Evolutionary conservation across 2,888 invertebrate species (phyloP), one percentile per base, ranked within the genome.

Genomic region (Crossocerus cetratus): DNA sequence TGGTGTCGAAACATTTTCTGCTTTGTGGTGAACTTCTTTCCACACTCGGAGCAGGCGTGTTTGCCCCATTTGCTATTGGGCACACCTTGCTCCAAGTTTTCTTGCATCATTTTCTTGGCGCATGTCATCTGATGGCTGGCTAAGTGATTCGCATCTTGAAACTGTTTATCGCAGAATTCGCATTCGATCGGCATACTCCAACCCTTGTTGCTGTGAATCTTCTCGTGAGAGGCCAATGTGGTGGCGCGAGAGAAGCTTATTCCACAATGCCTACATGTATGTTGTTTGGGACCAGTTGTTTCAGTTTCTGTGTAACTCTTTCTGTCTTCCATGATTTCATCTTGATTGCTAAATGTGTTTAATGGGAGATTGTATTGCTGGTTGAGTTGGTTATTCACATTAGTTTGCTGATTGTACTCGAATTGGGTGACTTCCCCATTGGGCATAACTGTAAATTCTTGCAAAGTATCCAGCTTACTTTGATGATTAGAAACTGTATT

Each of bases 1-100:
- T 90, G 90, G 70, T 91, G 91, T 13, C 91, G 81, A 65, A 90
- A 90, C 89, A 91, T 90, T 74, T 91, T 91, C 69, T 91, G 91
- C 73, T 91, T 91, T 0, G 91, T 91, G 0, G 90, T 87, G 69
- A 91, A 91, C 54, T 88, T 89, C 65, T 91, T 91, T 0, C 88
- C 89, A 69, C 91, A 91, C 45, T 90, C 90, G 1, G 87, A 80
- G 72, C 91, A 91, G 0, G 87, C 85, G 69, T 91, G 91, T 74
- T 91, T 91, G 2, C 90, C 89, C 86, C 87, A 87, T 72, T 89
- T 90, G 5, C 74, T 78, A 20, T 84, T 87, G 0, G 83, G 60
- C 13, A 69, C 58, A 16, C 84, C 84, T 49, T 86, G 83, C 14
- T 87, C 88, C 1, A 78, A 61, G 32, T 81, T 87, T n/a, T 73